These are phyloP conservation scores for Chymomyza amoena DNA, from an alignment of 2,888 invertebrate genomes.

Conservation along the genomic window DNA sequence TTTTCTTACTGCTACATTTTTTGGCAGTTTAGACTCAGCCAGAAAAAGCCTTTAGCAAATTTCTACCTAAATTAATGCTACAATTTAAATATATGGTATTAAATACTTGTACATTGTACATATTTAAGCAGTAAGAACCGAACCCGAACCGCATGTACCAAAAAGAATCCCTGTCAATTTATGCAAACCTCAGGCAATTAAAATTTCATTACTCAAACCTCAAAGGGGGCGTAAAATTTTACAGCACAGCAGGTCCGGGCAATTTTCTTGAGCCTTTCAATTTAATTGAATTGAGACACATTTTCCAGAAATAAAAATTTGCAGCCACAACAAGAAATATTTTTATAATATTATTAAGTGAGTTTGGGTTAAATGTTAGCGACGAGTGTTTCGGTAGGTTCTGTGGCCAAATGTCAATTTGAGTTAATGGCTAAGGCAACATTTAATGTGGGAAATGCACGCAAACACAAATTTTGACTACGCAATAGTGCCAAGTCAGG, in stretches of 20 bases:
- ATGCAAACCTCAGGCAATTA: slow-evolving; percentile 56
- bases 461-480: slow-evolving; percentile 13
- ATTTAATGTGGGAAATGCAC: slow-evolving; percentile 14
- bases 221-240: slow-evolving; percentile 42
- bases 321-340: slow-evolving; percentile 26
- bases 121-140: slow-evolving; percentile 1
- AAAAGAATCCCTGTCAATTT: not conserved
- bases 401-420: not conserved
- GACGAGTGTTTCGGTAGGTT: too few species aligned
- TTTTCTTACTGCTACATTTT: not conserved
- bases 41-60: slow-evolving; percentile 18
- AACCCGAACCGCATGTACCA: not conserved
- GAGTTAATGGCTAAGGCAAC: not conserved
- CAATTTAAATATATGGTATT: slow-evolving; percentile 1
- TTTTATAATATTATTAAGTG: slow-evolving; percentile 46
- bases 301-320: slow-evolving; percentile 16
- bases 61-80: not conserved
- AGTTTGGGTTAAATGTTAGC: not conserved
- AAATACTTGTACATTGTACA: not conserved
- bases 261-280: slow-evolving; percentile 34
- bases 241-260: slow-evolving; percentile 31
- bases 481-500: not conserved
- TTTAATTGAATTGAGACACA: slow-evolving; percentile 66
- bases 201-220: slow-evolving; percentile 54
- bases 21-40: not conserved